phyloP scores from a whole-genome alignment of 2,797 vertebrate species.

The Botia almorhae region DNA sequence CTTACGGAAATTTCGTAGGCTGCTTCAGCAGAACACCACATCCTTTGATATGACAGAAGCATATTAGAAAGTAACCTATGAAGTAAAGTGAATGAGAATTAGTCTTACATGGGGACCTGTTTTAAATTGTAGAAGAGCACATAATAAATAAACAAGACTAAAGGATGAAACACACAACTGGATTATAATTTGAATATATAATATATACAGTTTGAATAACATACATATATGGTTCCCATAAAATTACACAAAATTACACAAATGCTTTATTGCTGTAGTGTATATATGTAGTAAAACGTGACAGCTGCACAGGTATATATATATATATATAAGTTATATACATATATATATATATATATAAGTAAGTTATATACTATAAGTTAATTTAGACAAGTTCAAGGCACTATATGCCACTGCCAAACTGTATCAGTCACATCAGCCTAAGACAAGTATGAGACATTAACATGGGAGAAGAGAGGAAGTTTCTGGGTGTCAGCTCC shows the following conservation, averaged over 20 bases:
- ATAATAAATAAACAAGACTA: too few species aligned
- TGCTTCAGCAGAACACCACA: constrained; percentile 53
- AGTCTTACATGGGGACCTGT: background rate
- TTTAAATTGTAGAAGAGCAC: constrained; percentile 6
- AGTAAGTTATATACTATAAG: background rate
- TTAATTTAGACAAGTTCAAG: background rate
- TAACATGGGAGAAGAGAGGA: constrained; percentile 34
- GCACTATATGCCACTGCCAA: constrained; percentile 1
- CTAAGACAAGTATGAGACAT: constrained; percentile 39
- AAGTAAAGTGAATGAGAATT: background rate
- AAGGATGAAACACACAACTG: too few species aligned
- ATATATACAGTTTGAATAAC: too few species aligned
- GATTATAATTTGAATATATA: too few species aligned
- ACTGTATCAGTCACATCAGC: constrained; percentile 37
- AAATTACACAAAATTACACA: too few species aligned
- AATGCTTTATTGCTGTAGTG: too few species aligned
- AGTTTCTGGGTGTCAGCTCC: constrained; percentile 59
- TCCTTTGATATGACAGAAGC: background rate
- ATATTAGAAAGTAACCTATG: background rate
- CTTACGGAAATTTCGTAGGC: constrained; percentile 54
- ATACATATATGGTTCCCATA: too few species aligned
- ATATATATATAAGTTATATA: background rate
- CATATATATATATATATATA: background rate
- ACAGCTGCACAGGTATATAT: too few species aligned
- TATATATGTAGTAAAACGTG: too few species aligned